Conservation (phyloP, 1,140 invertebrate genomes). For the Stratiolaelaps scimitus region DNA sequence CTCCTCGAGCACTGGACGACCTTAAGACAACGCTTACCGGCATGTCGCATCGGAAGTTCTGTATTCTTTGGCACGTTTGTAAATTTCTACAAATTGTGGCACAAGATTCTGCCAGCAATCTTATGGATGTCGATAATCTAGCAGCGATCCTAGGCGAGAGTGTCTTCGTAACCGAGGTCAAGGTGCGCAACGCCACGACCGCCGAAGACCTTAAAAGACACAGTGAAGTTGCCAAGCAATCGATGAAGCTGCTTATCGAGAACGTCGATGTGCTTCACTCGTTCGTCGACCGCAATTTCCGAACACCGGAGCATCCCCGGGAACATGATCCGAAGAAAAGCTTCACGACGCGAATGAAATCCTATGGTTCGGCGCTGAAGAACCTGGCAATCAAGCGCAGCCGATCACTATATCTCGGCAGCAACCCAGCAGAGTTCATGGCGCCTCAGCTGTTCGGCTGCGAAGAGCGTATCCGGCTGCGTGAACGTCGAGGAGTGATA, state of each 20-base stretch:
- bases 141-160: constrained; percentile 12
- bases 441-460: not conserved
- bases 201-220: constrained; percentile 37
- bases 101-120: not conserved
- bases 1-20: constrained; percentile 10
- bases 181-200: constrained; percentile 38
- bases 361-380: constrained; percentile 9
- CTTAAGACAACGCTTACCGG: not conserved
- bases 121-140: constrained; percentile 13
- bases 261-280: constrained; percentile 31
- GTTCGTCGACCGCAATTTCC: not conserved
- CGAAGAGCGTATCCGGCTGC: constrained; percentile 21
- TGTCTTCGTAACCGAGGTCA: not conserved
- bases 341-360: constrained; percentile 14
- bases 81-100: constrained; percentile 24
- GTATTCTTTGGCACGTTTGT: constrained; percentile 1
- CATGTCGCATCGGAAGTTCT: not conserved
- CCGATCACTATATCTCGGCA: not conserved
- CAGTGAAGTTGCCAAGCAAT: constrained; percentile 38
- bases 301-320: constrained; percentile 3
- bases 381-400: constrained; percentile 11
- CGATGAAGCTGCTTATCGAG: constrained; percentile 35
- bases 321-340: constrained; percentile 12
- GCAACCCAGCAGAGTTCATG: not conserved
- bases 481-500: constrained; percentile 1